Evolutionary conservation across 1,140 invertebrate genomes (phyloP), one percentile per base, ranked within the genome.

Genomic region (Caenorhabditis brenneri): DNA sequence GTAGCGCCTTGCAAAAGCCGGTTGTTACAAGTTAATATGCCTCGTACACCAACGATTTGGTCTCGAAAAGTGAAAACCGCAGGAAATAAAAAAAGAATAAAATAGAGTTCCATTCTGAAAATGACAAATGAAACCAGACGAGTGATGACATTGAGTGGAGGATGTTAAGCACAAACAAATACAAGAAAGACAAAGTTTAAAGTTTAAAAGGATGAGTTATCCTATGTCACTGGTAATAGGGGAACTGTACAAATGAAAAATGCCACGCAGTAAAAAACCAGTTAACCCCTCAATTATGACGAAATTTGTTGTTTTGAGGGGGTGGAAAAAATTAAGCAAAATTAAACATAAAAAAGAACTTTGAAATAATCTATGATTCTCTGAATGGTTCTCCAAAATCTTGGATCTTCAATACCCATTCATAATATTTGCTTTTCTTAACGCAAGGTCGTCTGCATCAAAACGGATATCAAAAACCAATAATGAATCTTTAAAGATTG

Each of bases 31-130:
- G 74, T 24, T 16, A 83, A 36, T 42, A 51, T 65, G 16, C 60
- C 81, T 16, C 81, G 58, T 22, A 83, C 74, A 7, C 81, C 81
- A 2, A 83, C 81, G 22, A 74, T 51, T 74, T 83, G 81, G 33
- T 83, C 60, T n/a, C 81, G 81, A 19, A 46, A 83, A 6, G 55
- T 46, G 10, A 31, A 49, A 22, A 36, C 36, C 1, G 39, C 16
- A 15, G 60, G 39, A 36, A 39, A 29, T 27, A 65, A 33, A 27
- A 74, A 19, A 24, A 78, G 39, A 42, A 74, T 33, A 29, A 48
- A 7, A 4, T 24, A 29, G 12, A 74, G 22, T 74, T 74, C 22
- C 65, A 74, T 74, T 24, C 65, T 74, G 36, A 39, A 74, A 74
- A 10, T 74, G 36, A 42, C 36, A 74, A 46, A 12, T 9, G 22